A percentile compares a stretch with the other conserved stretches of the same genome.
These are phyloP conservation scores for Pseudanteris insignis DNA, from an alignment of 2,888 invertebrate species.

Conservation along the genomic window DNA sequence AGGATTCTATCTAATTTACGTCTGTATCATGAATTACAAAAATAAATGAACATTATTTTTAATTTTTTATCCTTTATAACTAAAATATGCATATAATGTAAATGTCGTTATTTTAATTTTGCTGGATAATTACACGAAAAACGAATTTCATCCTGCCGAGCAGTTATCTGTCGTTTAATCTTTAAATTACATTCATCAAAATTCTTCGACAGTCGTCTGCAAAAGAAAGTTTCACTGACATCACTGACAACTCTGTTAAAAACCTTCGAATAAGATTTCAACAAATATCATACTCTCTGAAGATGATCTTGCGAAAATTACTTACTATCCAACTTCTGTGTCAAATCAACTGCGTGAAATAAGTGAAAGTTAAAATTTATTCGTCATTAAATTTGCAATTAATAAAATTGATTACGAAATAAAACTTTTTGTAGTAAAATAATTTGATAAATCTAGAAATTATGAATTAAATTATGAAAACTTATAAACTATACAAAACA, in stretches of 20 bases:
- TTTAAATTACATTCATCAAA: conserved; percentile 32
- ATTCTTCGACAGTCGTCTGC: conserved; percentile 28
- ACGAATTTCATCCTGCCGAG: conserved; percentile 5
- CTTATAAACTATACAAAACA: too few relatives aligned
- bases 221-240: conserved; percentile 30
- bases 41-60: too few relatives aligned
- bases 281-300: conserved; percentile 28
- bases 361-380: conserved; percentile 17
- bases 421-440: conserved; percentile 17
- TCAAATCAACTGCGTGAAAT: conserved; percentile 30
- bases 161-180: conserved; percentile 25
- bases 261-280: conserved; percentile 35
- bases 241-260: conserved; percentile 36
- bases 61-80: too few relatives aligned
- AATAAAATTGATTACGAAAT: conserved; percentile 13
- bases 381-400: conserved; percentile 11
- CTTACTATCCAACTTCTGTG: conserved; percentile 33
- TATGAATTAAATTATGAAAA: too few relatives aligned
- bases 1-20: too few relatives aligned
- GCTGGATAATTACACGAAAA: neutral
- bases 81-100: too few relatives aligned
- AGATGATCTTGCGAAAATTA: conserved; percentile 37
- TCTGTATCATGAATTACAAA: too few relatives aligned
- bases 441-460: too few relatives aligned
- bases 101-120: too few relatives aligned